A percentile compares a stretch with the other conserved stretches of the same genome.
phyloP scores from a whole-genome alignment of 1,140 invertebrate genomes.

The Heliconius hewitsoni region DNA sequence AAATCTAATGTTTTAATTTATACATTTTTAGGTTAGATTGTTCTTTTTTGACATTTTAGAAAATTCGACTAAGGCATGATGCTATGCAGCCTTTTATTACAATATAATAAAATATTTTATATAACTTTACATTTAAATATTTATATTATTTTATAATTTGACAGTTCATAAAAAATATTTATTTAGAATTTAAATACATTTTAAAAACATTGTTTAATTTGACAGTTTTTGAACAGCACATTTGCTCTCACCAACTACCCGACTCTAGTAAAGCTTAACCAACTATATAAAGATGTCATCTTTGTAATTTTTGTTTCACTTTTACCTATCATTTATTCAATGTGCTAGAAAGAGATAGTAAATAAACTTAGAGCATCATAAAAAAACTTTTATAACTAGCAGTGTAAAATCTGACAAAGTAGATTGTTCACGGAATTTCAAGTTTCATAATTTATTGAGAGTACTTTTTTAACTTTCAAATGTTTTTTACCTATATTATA shows the following conservation, averaged over 20 bases:
- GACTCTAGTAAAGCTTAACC: conserved; percentile 5
- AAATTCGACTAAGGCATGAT: neutral
- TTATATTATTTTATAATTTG: neutral
- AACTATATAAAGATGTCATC: neutral
- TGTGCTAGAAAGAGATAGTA: neutral
- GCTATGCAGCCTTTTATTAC: neutral
- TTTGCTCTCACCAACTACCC: conserved; percentile 38
- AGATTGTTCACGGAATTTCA: conserved; percentile 16
- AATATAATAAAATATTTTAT: neutral
- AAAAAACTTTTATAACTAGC: neutral
- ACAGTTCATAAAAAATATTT: too few relatives aligned
- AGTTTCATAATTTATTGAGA: conserved; percentile 15
- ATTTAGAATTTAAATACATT: neutral
- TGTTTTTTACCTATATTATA: conserved; percentile 11
- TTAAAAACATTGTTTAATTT: neutral
- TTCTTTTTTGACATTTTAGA: neutral
- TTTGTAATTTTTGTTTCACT: neutral
- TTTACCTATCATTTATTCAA: neutral
- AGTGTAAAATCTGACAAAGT: conserved; percentile 21
- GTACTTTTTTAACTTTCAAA: neutral
- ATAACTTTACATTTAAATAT: neutral
- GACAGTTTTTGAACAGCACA: conserved; percentile 31
- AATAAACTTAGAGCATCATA: neutral
- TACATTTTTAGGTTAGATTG: conserved; percentile 54
- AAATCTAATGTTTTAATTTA: conserved; percentile 20